Percentiles rank a stretch among this genome's conserved stretches.
Conservation (phyloP, 2,113 vertebrate species). For the Onychostoma macrolepis region DNA sequence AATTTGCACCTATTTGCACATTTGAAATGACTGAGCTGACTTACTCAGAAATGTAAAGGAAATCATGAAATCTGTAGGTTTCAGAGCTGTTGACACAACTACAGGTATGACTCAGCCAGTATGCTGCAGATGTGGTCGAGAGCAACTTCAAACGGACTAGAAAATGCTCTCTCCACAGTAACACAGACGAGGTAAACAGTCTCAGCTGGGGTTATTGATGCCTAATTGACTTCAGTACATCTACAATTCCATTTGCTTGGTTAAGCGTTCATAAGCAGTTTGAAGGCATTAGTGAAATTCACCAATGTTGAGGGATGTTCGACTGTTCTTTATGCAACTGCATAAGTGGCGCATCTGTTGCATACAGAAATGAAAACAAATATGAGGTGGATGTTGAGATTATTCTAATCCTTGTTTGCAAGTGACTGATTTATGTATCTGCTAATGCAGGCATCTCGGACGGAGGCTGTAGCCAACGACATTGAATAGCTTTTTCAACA, state of each 20-base stretch:
- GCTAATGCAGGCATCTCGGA: not conserved
- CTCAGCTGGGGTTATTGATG: conserved; percentile 68
- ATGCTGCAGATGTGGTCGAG: conserved; percentile 47
- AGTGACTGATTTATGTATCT: not conserved
- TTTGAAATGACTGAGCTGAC: conserved; percentile 12
- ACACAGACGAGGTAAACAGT: conserved; percentile 51
- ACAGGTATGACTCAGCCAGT: conserved; percentile 55
- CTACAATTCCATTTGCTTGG: conserved; percentile 61
- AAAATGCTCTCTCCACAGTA: conserved; percentile 58
- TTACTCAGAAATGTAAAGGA: conserved; percentile 31
- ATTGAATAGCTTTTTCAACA: not conserved
- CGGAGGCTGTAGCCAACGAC: not conserved
- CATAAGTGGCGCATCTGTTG: not conserved
- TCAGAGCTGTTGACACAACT: conserved; percentile 28
- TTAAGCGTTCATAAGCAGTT: conserved; percentile 67
- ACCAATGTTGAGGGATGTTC: conserved; percentile 33
- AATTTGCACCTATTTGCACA: not conserved
- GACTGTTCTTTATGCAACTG: not conserved
- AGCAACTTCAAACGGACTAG: conserved; percentile 67
- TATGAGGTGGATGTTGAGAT: not conserved
- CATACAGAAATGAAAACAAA: not conserved
- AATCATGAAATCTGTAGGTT: not conserved
- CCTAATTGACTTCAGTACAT: conserved; percentile 70
- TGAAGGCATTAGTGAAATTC: conserved; percentile 55
- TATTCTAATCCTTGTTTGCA: not conserved